These are phyloP conservation scores for Pyrgus malvae DNA, from an alignment of 2,888 invertebrate species.

Conservation along the genomic window DNA sequence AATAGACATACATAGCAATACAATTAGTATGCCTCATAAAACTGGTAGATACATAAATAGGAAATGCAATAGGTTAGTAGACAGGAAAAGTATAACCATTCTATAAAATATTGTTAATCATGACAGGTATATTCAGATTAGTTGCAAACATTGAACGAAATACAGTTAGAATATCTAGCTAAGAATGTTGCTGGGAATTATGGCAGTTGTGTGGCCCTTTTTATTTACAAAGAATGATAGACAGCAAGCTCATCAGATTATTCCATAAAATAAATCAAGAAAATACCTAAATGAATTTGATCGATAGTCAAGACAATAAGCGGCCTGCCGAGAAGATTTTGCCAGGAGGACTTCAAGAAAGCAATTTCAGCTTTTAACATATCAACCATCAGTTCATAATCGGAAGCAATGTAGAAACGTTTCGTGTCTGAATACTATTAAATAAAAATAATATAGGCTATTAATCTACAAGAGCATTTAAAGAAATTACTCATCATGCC, in stretches of 20 bases:
- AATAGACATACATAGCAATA: no score
- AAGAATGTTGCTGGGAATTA: no score
- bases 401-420: constrained; percentile 99
- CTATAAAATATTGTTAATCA: not conserved
- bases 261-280: constrained; percentile 44
- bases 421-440: constrained; percentile 97
- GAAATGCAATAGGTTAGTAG: no score
- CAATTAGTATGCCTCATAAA: not conserved
- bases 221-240: constrained; percentile 26
- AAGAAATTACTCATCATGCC: no score
- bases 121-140: no score
- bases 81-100: not conserved
- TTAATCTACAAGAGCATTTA: not conserved
- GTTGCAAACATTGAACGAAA: no score
- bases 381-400: constrained; percentile 98
- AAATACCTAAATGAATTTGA: constrained; percentile 93
- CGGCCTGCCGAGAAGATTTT: constrained; percentile 97
- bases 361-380: constrained; percentile 98
- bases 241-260: constrained; percentile 51
- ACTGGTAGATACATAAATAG: not conserved
- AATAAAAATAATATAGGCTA: constrained; percentile 44
- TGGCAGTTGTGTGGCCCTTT: not conserved
- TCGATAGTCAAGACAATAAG: constrained; percentile 95
- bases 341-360: constrained; percentile 99
- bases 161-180: no score